Conservation (phyloP, 1,140 invertebrate species). For the Lanistes nyassanus region DNA sequence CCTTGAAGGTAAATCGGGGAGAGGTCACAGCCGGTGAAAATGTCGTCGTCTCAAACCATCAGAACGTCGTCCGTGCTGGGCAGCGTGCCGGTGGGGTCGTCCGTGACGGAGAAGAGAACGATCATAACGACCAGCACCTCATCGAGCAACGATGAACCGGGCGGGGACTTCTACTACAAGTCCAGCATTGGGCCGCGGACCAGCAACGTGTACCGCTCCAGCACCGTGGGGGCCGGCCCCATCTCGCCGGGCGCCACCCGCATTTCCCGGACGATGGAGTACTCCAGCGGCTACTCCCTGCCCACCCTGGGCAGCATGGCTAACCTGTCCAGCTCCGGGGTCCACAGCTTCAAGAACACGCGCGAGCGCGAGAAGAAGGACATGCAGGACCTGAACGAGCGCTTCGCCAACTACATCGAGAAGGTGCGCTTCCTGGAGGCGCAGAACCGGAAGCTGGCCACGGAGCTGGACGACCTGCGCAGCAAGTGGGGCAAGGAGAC, state of each 20-base stretch:
- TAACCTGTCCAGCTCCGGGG: constrained; percentile 49
- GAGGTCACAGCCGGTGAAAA: not conserved
- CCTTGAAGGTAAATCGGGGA: too few relatives aligned
- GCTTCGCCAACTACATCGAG: constrained; percentile 70
- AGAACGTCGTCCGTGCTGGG: not conserved
- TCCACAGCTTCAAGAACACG: constrained; percentile 59
- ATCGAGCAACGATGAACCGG: constrained; percentile 16
- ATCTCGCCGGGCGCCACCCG: constrained; percentile 34
- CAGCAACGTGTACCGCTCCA: constrained; percentile 13
- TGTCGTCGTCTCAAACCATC: constrained; percentile 4
- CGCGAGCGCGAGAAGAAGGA: constrained; percentile 69
- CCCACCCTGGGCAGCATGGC: constrained; percentile 16
- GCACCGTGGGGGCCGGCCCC: constrained; percentile 9
- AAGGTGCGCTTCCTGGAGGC: constrained; percentile 69
- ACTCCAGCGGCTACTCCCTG: constrained; percentile 27
- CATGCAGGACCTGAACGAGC: constrained; percentile 68
- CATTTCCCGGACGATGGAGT: constrained; percentile 32
- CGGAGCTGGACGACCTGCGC: constrained; percentile 66
- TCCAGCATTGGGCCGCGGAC: constrained; percentile 42
- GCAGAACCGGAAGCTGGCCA: constrained; percentile 68
- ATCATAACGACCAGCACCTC: constrained; percentile 50
- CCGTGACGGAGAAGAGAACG: constrained; percentile 55
- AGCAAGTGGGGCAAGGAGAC: constrained; percentile 69
- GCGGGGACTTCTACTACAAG: constrained; percentile 43
- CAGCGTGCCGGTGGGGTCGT: constrained; percentile 14